Base-by-base conservation (phyloP, 2,888 invertebrate species). In the Sarcophaga carnaria region DNA sequence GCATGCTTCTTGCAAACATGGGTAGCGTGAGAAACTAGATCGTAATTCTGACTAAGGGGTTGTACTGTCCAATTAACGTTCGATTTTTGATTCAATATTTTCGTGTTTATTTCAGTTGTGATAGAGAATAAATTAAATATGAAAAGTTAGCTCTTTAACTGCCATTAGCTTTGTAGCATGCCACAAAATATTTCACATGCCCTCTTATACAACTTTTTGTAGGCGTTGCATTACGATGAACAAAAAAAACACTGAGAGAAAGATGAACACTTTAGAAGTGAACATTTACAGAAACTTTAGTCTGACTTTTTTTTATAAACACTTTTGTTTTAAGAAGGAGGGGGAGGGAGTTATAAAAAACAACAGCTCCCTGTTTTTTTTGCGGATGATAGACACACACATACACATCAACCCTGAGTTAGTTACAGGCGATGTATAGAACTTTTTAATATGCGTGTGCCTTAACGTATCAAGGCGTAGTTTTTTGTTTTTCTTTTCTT, bases 351-450 rank as follows among this genome's bases (percentile, higher is more conserved):
- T 59, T 45, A 76, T 62, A 20, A 62, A 84, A 66, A 71, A 77
- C 71, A 76, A 80, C 80, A 80, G 71, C 76, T 84, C 80, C 76
- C 66, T 66, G 77, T 78, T 12, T 74, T 81, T 49, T 66, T 69
- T 10, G 37, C 37, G 27, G 20, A 14, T 10, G 2, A 63, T 54
- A 64, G 10, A 63, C 63, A 64, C 14, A 17, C 22, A 45, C 49
- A 17, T 17, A 47, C 22, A 25, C 5, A 69, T 11, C 25, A 54
- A 54, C 14, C 12, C 54, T 37, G 37, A 54, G 5, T 54, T 17
- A 54, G 54, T 54, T 17, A 6, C 62, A 14, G 47, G 64, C 22
- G 27, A 10, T 4, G 17, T 54, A 10, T 27, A 20, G 5, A 67
- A 72, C 54, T 47, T 80, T 80, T 59, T 74, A 45, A 20, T 62